phyloP scores from a whole-genome alignment of 2,113 vertebrate species.

The Albula goreensis region DNA sequence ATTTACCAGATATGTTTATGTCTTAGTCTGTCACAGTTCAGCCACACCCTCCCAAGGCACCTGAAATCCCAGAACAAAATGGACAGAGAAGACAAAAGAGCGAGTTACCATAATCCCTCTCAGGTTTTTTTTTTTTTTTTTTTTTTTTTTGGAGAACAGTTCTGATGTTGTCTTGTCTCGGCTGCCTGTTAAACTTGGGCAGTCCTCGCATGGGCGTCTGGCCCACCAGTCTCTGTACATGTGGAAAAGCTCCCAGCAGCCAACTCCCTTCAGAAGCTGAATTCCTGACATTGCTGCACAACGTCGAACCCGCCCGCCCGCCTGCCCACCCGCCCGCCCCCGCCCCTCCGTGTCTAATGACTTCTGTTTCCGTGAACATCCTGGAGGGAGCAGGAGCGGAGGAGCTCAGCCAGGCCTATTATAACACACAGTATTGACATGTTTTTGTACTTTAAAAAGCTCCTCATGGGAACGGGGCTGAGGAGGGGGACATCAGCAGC shows the following conservation, averaged over 20 bases:
- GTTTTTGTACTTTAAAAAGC: background rate
- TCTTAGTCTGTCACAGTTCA: too few species aligned
- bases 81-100: background rate
- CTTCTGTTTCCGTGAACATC: background rate
- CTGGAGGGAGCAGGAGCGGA: background rate
- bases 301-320: background rate
- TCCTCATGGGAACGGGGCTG: background rate
- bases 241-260: background rate
- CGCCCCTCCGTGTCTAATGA: background rate
- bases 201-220: background rate
- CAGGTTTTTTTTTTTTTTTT: too few species aligned
- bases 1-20: too few species aligned
- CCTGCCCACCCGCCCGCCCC: too few species aligned
- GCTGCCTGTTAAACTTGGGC: background rate
- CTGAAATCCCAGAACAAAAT: background rate
- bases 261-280: background rate
- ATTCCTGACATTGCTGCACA: conserved; percentile 7
- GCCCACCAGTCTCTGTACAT: background rate
- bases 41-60: too few species aligned
- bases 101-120: background rate
- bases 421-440: background rate
- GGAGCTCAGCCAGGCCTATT: background rate
- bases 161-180: background rate
- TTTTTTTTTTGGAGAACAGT: background rate
- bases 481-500: background rate